Conservation (phyloP, 2,888 invertebrate species). For the Andrena trimmerana region DNA sequence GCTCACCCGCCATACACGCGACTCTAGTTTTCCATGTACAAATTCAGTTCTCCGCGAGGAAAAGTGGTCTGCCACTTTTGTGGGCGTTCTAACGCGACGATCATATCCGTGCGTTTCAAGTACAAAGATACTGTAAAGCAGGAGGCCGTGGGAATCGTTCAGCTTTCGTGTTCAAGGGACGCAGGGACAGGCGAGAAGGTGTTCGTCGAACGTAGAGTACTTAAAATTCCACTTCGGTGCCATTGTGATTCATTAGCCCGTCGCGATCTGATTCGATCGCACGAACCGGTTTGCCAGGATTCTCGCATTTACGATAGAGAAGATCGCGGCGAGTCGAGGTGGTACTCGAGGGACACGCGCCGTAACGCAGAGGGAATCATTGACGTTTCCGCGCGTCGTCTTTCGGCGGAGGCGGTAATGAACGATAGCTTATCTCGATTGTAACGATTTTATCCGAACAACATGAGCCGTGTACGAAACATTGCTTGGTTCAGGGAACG, state of each 20-base stretch:
- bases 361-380: not conserved
- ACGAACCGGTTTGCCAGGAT: not conserved
- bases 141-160: not conserved
- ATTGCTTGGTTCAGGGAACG: constrained; percentile 32
- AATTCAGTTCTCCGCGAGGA: too few species aligned
- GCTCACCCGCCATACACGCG: not conserved
- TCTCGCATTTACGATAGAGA: not conserved
- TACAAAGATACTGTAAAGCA: constrained; percentile 22
- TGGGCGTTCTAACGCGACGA: not conserved
- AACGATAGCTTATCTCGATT: not conserved
- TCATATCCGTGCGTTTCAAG: constrained; percentile 21
- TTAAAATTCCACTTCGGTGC: constrained; percentile 12
- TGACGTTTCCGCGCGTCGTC: not conserved
- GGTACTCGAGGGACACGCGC: not conserved
- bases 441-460: constrained; percentile 6
- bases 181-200: not conserved
- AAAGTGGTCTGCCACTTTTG: not conserved
- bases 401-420: not conserved
- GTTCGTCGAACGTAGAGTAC: constrained; percentile 17
- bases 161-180: not conserved
- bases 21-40: not conserved
- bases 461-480: not conserved
- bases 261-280: not conserved
- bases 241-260: not conserved
- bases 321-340: not conserved